Evolutionary conservation across 2,113 vertebrate genomes (phyloP).

Genomic region (Corythornis cristatus): DNA sequence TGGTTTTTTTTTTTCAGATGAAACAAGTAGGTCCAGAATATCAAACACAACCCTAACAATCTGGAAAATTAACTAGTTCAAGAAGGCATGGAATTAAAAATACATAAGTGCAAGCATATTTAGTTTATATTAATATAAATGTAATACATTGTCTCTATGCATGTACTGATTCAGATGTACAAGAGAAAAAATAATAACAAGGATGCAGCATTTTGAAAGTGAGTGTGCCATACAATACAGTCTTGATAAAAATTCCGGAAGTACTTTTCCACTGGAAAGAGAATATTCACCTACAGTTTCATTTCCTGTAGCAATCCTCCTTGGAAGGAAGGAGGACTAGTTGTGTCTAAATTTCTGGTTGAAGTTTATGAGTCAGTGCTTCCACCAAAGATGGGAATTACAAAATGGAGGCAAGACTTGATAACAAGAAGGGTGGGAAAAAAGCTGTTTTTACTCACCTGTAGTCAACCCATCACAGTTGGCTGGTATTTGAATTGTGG

Average conservation of each 20-base stretch:
- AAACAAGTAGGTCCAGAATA: neutral
- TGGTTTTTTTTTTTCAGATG: neutral
- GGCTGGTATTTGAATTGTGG: neutral
- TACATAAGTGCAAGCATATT: neutral
- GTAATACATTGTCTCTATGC: neutral
- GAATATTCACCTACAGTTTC: neutral
- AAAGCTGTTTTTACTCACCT: neutral
- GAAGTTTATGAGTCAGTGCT: neutral
- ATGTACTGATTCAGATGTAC: neutral
- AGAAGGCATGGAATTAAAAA: neutral
- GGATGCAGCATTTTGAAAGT: accelerated
- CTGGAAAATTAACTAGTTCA: neutral
- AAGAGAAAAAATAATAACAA: neutral
- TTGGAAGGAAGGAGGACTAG: neutral
- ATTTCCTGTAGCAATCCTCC: neutral
- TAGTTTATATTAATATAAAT: neutral
- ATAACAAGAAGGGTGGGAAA: neutral
- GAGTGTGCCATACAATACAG: neutral
- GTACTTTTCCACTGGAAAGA: neutral
- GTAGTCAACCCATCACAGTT: neutral
- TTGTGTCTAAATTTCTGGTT: neutral
- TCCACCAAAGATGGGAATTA: neutral
- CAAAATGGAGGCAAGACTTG: neutral
- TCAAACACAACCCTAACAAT: neutral
- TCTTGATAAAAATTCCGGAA: neutral